phyloP scores from a whole-genome alignment of 2,797 vertebrate genomes.

The Loris lydekkerianus region DNA sequence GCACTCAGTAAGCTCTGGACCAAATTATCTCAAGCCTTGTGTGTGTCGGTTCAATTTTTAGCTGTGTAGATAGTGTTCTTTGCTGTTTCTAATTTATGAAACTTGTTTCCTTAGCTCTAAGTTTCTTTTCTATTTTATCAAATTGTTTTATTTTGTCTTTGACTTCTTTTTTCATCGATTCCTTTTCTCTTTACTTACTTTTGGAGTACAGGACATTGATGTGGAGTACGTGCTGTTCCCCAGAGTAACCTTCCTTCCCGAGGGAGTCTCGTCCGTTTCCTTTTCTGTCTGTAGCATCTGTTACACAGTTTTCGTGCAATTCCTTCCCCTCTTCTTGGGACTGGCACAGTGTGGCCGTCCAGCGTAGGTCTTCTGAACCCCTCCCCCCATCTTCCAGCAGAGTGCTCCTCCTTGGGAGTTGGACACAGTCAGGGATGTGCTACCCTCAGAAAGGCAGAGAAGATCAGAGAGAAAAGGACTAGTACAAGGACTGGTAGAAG shows the following conservation, averaged over 20 bases:
- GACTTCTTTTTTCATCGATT: background rate
- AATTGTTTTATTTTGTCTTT: background rate
- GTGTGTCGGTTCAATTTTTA: background rate
- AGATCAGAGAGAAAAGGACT: background rate
- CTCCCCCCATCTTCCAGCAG: background rate
- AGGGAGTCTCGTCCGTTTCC: background rate
- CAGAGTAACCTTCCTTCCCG: background rate
- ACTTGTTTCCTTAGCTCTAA: background rate
- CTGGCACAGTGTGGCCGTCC: background rate
- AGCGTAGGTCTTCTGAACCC: background rate
- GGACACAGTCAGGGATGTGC: background rate
- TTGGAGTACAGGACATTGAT: background rate
- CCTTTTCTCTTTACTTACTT: background rate
- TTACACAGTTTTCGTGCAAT: background rate
- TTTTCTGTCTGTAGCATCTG: background rate
- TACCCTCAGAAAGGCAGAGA: background rate
- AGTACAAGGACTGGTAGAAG: background rate
- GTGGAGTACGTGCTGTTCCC: background rate
- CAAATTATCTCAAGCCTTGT: background rate
- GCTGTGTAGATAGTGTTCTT: background rate
- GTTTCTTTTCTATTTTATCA: background rate
- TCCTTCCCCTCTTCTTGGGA: background rate
- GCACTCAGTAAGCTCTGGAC: background rate
- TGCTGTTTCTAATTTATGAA: conserved; percentile 2
- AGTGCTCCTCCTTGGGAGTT: background rate